Evolutionary conservation across 2,888 invertebrate species (phyloP).

Genomic region (Drosophila pegasa): DNA sequence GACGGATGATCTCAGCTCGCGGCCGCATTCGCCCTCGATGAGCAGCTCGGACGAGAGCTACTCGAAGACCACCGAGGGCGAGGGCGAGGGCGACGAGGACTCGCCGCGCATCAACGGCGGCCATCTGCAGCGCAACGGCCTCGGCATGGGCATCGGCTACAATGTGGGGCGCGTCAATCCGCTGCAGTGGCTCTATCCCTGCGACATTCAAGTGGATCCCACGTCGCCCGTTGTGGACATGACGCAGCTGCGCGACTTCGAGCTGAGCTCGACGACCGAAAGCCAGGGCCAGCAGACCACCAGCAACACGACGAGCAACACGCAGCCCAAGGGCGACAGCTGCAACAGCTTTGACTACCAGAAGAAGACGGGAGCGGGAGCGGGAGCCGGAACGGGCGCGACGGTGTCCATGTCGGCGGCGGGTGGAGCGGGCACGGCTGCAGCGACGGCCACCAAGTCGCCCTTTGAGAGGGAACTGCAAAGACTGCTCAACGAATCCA

Average conservation of each 20-base stretch:
- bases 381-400: conserved; percentile 1
- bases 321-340: conserved; percentile 88
- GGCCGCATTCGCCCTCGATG: conserved; percentile 92
- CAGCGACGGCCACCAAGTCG: conserved; percentile 85
- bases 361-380: conserved; percentile 29
- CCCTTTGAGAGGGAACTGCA: conserved; percentile 93
- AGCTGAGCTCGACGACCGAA: conserved; percentile 85
- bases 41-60: conserved; percentile 94
- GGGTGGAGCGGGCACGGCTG: conserved; percentile 48
- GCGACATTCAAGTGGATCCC: conserved; percentile 87
- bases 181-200: conserved; percentile 88
- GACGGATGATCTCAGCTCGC: conserved; percentile 92
- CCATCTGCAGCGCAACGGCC: conserved; percentile 67
- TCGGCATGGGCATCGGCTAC: conserved; percentile 22
- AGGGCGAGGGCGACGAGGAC: conserved; percentile 86
- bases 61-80: conserved; percentile 91
- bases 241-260: conserved; percentile 84
- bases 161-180: conserved; percentile 82
- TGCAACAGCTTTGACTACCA: conserved; percentile 88
- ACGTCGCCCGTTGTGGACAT: conserved; percentile 83
- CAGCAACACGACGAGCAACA: conserved; percentile 81
- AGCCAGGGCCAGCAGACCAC: conserved; percentile 86
- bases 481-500: conserved; percentile 89
- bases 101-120: conserved; percentile 80
- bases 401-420: conserved; percentile 1